A percentile compares a stretch with the other conserved stretches of the same genome.
These are phyloP conservation scores for Nemotelus nigrinus DNA, from an alignment of 2,888 invertebrate genomes.

Conservation along the genomic window DNA sequence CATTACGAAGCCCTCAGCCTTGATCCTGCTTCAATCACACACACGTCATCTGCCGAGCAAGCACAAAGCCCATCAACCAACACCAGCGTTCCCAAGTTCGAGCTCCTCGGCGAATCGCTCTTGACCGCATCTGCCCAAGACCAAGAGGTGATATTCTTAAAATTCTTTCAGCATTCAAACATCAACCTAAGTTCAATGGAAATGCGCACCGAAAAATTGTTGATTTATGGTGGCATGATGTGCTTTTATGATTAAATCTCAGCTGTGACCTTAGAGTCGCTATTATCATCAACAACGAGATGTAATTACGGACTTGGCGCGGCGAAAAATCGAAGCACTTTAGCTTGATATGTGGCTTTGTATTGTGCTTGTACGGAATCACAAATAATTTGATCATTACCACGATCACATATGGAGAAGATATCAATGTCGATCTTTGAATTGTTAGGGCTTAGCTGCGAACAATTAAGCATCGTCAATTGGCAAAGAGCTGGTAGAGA, in stretches of 20 bases:
- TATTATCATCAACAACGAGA: not conserved
- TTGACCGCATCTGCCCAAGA: not conserved
- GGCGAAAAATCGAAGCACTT: no score
- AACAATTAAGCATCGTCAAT: constrained; percentile 9
- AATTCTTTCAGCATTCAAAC: not conserved
- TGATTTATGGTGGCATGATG: not conserved
- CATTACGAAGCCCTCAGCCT: not conserved
- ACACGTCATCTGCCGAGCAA: not conserved
- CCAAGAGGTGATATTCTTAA: not conserved
- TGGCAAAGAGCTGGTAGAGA: no score
- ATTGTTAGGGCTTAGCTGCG: not conserved
- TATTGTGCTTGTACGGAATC: no score
- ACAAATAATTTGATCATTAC: not conserved
- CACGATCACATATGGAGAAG: not conserved
- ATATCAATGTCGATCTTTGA: constrained; percentile 4
- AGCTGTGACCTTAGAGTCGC: not conserved
- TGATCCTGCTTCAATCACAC: not conserved
- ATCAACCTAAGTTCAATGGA: not conserved
- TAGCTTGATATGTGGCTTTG: no score
- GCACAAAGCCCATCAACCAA: not conserved
- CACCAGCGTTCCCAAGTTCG: not conserved
- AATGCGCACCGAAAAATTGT: not conserved
- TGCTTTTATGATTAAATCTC: not conserved
- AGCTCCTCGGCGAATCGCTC: not conserved
- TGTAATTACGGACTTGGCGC: not conserved